Percentiles rank a stretch among this genome's conserved stretches.
These are phyloP conservation scores for Ptilonorhynchus violaceus DNA, from an alignment of 2,113 vertebrate species.

Conservation along the genomic window DNA sequence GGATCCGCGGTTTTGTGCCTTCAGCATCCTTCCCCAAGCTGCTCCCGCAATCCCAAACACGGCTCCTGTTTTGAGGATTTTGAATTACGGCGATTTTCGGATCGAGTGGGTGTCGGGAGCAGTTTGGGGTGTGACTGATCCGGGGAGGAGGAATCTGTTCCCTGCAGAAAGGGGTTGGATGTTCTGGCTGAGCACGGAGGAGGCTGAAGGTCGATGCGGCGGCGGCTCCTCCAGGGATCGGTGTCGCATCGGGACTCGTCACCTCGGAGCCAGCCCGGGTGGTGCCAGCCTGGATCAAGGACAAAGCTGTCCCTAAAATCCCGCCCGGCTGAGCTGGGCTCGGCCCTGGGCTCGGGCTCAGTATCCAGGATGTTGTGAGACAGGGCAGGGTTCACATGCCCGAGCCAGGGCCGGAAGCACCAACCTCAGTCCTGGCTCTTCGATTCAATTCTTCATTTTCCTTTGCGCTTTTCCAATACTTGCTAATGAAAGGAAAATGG, in stretches of 20 bases:
- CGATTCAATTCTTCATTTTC: rapidly evolving
- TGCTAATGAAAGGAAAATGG: rapidly evolving
- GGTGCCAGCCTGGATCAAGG: not conserved
- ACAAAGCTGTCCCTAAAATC: not conserved
- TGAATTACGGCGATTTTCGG: rapidly evolving
- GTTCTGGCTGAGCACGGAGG: rapidly evolving
- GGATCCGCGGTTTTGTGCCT: not conserved
- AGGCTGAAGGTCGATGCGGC: not conserved
- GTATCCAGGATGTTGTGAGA: rapidly evolving
- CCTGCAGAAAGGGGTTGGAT: not conserved
- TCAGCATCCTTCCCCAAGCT: not conserved
- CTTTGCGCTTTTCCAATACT: not conserved
- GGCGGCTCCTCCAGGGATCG: not conserved
- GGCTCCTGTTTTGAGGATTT: rapidly evolving
- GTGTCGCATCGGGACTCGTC: not conserved
- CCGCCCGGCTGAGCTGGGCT: not conserved
- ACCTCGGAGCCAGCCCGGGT: not conserved
- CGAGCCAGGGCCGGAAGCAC: rapidly evolving
- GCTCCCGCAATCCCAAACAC: not conserved
- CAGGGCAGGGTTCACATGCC: not conserved
- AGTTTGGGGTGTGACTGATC: rapidly evolving
- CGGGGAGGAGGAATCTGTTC: not conserved
- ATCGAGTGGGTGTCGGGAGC: rapidly evolving
- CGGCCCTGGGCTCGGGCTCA: not conserved
- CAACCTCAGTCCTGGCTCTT: not conserved